These are phyloP conservation scores for Cyprinodon tularosa DNA, from an alignment of 2,113 vertebrate species.

Conservation along the genomic window DNA sequence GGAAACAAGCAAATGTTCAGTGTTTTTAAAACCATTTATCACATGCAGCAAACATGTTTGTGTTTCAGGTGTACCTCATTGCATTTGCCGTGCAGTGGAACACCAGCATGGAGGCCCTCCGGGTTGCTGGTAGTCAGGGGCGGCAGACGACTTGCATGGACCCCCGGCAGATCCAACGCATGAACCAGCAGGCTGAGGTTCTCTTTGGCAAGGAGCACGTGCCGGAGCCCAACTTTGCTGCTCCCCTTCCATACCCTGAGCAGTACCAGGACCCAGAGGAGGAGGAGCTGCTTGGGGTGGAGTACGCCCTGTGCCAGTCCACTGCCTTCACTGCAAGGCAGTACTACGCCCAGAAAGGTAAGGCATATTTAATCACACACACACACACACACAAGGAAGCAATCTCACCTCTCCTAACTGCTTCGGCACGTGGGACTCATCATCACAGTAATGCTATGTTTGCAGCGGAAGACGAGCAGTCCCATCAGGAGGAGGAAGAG, in stretches of 20 bases:
- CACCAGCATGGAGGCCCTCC: not conserved
- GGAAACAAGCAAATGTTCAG: too few species aligned
- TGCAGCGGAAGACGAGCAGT: too few species aligned
- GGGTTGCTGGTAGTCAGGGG: not conserved
- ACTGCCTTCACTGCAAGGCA: not conserved
- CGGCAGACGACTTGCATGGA: not conserved
- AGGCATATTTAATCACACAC: too few species aligned
- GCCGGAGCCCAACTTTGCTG: not conserved
- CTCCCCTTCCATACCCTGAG: not conserved
- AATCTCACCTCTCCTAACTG: too few species aligned
- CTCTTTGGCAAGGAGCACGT: not conserved
- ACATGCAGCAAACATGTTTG: too few species aligned
- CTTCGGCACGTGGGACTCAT: too few species aligned
- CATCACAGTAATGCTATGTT: too few species aligned
- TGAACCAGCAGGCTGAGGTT: constrained; percentile 2
- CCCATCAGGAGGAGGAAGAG: too few species aligned
- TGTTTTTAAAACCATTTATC: too few species aligned
- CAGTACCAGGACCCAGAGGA: not conserved
- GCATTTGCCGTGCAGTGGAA: not conserved
- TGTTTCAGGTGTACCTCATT: constrained; percentile 3
- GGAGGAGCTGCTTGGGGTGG: not conserved
- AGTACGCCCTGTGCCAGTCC: constrained; percentile 2
- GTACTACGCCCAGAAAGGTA: not conserved
- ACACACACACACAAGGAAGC: too few species aligned
- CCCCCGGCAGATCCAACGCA: not conserved